Evolutionary conservation across 92 coral and sea anemone genomes (phyloP).

Genomic region (Epizoanthus rinbou): DNA sequence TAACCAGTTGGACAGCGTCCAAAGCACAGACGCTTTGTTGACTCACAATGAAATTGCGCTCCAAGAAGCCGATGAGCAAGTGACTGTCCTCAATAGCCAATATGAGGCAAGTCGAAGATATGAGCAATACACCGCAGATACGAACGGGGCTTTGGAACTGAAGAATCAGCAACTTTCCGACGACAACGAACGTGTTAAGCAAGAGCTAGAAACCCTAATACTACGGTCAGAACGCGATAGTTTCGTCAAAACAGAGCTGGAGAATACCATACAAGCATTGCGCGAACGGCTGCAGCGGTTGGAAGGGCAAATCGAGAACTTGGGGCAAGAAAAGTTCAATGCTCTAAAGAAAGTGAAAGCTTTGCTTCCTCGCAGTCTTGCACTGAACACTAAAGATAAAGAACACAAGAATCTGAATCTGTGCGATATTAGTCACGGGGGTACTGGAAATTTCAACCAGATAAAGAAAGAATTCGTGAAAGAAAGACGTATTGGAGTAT

Average conservation of each 20-base stretch:
- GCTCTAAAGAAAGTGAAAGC: too few species aligned
- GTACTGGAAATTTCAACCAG: too few species aligned
- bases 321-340: not conserved
- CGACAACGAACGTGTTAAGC: not conserved
- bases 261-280: not conserved
- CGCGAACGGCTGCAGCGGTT: not conserved
- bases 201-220: not conserved
- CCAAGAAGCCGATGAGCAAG: not conserved
- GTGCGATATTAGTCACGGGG: too few species aligned
- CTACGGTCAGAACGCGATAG: not conserved
- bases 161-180: conserved; percentile 7
- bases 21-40: not conserved
- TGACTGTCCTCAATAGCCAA: not conserved
- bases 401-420: too few species aligned
- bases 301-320: not conserved
- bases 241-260: not conserved
- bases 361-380: too few species aligned
- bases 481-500: too few species aligned
- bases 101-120: not conserved
- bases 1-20: not conserved
- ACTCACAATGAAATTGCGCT: not conserved
- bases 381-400: too few species aligned
- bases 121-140: not conserved
- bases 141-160: not conserved
- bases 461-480: too few species aligned